phyloP scores from a whole-genome alignment of 2,888 invertebrate genomes.

The Allophyes oxyacanthae region DNA sequence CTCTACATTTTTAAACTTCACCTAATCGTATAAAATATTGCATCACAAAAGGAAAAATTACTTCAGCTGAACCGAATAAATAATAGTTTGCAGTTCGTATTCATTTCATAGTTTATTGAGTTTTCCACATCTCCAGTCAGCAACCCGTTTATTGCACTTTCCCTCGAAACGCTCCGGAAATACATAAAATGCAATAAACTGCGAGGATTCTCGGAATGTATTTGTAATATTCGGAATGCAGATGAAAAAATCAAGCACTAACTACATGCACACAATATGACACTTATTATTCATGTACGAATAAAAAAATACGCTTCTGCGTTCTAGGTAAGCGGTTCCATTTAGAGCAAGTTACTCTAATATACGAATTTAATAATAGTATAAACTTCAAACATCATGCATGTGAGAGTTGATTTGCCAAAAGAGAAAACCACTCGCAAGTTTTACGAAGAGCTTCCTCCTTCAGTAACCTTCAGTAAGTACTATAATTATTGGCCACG shows the following conservation, averaged over 20 bases:
- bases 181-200: constrained; percentile 10
- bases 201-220: neutral
- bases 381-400: too few species aligned
- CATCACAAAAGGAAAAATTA: neutral
- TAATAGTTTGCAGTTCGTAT: constrained; percentile 7
- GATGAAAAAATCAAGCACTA: neutral
- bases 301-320: too few species aligned
- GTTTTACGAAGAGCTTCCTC: too few species aligned
- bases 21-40: constrained; percentile 1
- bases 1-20: constrained; percentile 6
- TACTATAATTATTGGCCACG: too few species aligned
- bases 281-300: too few species aligned
- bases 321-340: too few species aligned
- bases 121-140: neutral
- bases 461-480: too few species aligned
- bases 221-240: constrained; percentile 1
- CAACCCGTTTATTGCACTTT: constrained; percentile 4
- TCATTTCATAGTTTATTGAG: constrained; percentile 1
- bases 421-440: too few species aligned
- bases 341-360: too few species aligned
- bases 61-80: neutral
- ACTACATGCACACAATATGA: too few species aligned
- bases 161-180: constrained; percentile 5
- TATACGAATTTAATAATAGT: too few species aligned
- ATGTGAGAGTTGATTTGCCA: too few species aligned